A percentile compares a stretch with the other conserved stretches of the same genome.
These are phyloP conservation scores for Gymnopithys bicolor DNA, from an alignment of 2,797 vertebrate genomes.

Conservation along the genomic window DNA sequence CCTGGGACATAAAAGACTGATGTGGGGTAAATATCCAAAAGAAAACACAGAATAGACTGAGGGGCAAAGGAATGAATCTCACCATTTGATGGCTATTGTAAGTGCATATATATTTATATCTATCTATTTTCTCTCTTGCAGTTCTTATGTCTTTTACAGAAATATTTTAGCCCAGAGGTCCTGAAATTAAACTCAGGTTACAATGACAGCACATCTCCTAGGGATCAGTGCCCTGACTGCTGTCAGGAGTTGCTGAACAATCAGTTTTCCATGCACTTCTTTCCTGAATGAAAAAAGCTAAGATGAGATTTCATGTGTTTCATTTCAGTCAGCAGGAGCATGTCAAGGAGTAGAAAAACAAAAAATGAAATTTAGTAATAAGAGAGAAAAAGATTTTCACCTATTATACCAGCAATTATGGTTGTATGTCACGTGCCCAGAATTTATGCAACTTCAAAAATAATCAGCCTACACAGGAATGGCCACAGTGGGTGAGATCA, in stretches of 20 bases:
- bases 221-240: neutral
- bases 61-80: neutral
- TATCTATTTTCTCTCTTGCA: neutral
- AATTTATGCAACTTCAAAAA: neutral
- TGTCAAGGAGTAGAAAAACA: neutral
- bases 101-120: no score
- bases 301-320: neutral
- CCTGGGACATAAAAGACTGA: neutral
- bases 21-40: neutral
- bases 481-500: neutral
- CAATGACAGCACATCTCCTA: neutral
- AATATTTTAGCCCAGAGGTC: neutral
- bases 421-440: neutral
- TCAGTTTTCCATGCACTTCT: neutral
- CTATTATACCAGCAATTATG: neutral
- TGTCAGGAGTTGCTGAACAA: neutral
- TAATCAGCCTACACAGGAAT: neutral
- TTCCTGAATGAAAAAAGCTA: neutral
- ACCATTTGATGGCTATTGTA: neutral
- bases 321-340: neutral
- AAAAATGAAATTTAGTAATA: neutral
- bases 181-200: neutral
- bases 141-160: neutral
- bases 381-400: neutral
- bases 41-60: neutral